Evolutionary conservation across 2,113 vertebrate species (phyloP).

Genomic region (Cygnus atratus): DNA sequence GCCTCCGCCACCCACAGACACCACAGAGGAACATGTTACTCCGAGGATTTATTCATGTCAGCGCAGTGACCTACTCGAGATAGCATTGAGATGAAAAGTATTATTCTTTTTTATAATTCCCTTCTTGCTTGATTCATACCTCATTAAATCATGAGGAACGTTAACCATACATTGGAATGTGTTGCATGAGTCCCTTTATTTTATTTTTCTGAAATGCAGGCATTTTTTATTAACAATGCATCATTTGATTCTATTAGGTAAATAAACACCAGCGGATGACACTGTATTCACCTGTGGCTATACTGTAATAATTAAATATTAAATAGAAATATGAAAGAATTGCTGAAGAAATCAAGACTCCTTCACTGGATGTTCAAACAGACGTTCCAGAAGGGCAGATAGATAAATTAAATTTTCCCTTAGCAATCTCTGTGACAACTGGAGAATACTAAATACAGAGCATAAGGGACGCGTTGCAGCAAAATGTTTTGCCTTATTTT

Average conservation of each 20-base stretch:
- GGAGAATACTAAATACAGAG: constrained; percentile 20
- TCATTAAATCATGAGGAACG: not conserved
- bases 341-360: not conserved
- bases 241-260: not conserved
- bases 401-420: constrained; percentile 19
- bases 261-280: not conserved
- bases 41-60: not conserved
- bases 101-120: not conserved
- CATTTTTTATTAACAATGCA: not conserved
- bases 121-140: not conserved
- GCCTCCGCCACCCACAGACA: not conserved
- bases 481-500: constrained; percentile 35
- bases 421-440: not conserved
- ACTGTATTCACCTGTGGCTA: not conserved
- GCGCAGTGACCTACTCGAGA: rapidly evolving
- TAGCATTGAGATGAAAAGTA: not conserved
- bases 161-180: not conserved
- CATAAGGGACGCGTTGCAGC: not conserved
- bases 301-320: not conserved
- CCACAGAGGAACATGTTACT: not conserved
- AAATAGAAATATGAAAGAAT: not conserved
- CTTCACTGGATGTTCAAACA: constrained; percentile 20
- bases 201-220: not conserved
- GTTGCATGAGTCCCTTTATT: not conserved
- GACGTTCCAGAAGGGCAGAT: constrained; percentile 21